These are phyloP conservation scores for Saguinus midas DNA, from an alignment of 2,113 vertebrate species.

Conservation along the genomic window DNA sequence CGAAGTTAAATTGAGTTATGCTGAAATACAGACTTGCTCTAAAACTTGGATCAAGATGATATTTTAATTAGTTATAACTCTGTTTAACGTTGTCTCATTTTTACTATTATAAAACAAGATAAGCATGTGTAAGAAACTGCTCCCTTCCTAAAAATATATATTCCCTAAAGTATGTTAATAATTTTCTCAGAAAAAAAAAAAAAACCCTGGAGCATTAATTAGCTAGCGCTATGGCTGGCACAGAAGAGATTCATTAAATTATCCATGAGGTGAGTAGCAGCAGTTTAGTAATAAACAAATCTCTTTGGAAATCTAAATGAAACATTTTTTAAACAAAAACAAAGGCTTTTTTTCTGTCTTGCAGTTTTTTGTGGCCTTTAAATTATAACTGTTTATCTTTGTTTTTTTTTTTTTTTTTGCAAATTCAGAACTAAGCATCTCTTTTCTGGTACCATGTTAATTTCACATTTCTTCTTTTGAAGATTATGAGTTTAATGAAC, in stretches of 20 bases:
- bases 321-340: background rate
- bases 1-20: background rate
- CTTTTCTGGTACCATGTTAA: background rate
- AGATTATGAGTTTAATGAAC: background rate
- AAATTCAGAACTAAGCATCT: background rate
- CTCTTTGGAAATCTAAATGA: conserved; percentile 10
- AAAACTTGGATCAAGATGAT: background rate
- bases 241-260: background rate
- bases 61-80: conserved; percentile 39
- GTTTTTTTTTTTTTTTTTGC: background rate
- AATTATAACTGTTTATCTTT: background rate
- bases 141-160: background rate
- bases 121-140: background rate
- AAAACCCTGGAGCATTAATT: background rate
- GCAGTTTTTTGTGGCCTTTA: background rate
- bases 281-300: background rate
- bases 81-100: conserved; percentile 1
- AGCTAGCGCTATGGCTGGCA: background rate
- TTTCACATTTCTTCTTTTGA: background rate
- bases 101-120: background rate
- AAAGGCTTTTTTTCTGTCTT: background rate
- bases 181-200: background rate
- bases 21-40: background rate
- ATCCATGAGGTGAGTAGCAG: background rate
- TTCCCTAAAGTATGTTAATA: conserved; percentile 20